Evolutionary conservation across 2,113 vertebrate species (phyloP).

Genomic region (Trogon surrucura): DNA sequence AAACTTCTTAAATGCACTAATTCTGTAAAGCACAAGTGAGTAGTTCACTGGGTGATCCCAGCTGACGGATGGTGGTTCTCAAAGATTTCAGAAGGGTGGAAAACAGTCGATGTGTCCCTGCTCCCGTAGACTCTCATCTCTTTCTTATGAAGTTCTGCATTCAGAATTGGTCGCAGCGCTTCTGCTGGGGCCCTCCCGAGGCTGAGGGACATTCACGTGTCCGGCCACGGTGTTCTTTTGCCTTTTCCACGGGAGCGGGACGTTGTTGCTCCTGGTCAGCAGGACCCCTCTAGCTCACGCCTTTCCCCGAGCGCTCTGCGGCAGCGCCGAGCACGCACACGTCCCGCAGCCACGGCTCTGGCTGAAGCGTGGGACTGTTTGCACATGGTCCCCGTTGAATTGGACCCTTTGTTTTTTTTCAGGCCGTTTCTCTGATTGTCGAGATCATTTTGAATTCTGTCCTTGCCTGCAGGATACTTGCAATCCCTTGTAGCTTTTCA

Average conservation of each 20-base stretch:
- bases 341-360: not conserved
- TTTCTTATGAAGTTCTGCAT: not conserved
- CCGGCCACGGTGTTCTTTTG: not conserved
- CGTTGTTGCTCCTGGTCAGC: not conserved
- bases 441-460: conserved; percentile 63
- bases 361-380: not conserved
- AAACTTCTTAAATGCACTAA: not conserved
- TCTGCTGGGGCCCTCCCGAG: not conserved
- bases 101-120: not conserved
- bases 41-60: not conserved
- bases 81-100: not conserved
- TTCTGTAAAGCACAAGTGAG: not conserved
- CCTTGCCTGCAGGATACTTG: conserved; percentile 59
- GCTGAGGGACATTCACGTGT: not conserved
- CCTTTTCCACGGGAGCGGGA: not conserved
- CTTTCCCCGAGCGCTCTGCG: not conserved
- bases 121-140: not conserved
- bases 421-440: conserved; percentile 46
- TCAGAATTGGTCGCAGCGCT: not conserved
- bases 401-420: conserved; percentile 55
- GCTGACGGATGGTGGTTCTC: not conserved
- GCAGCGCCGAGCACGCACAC: not conserved
- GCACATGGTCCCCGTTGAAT: conserved; percentile 49
- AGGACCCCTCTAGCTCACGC: not conserved
- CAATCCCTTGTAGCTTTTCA: conserved; percentile 63